Evolutionary conservation across 2,113 vertebrate genomes (phyloP), one percentile per base, ranked within the genome.

Genomic region (Ornithorhynchus anatinus): DNA sequence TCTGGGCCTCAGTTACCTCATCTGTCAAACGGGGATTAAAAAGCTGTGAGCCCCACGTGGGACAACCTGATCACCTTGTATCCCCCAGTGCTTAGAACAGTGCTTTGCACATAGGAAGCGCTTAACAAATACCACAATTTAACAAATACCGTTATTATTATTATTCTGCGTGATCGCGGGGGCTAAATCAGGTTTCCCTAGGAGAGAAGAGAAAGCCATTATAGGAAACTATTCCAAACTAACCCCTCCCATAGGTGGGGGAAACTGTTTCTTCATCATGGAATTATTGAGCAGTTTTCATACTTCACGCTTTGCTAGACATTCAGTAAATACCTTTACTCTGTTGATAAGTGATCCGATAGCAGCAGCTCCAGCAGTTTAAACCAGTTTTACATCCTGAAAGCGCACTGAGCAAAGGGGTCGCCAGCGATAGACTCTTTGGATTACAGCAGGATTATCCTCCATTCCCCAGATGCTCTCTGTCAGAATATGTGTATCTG

Each of bases 391-490:
- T 63, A 17, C 17, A 12, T 38, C 16, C 57, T 44, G 38, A n/a
- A 60, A 50, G 69, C 69, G 57, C 19, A n/a, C n/a, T 51, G 7
- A 10, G 42, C 48, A 56, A 37, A 35, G 50, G 74, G 45, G 54
- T 40, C 25, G 62, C 27, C 27, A 11, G 25, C 62, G 80, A 25
- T 83, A 79, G 59, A 50, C 80, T 79, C 74, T 79, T 79, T 43
- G 45, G 16, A 61, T 67, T 80, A 62, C 10, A 66, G 38, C 85
- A 79, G 82, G 64, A 79, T 40, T 27, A 60, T 27, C 14, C 42
- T 68, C n/a, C n/a, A n/a, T n/a, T n/a, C n/a, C n/a, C n/a, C n/a
- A n/a, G n/a, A n/a, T n/a, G n/a, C n/a, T n/a, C n/a, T n/a, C n/a
- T n/a, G n/a, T n/a, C n/a, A n/a, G n/a, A n/a, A n/a, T n/a, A n/a